Conservation (phyloP, 2,888 invertebrate species). For the Camptogramma bilineatum region DNA sequence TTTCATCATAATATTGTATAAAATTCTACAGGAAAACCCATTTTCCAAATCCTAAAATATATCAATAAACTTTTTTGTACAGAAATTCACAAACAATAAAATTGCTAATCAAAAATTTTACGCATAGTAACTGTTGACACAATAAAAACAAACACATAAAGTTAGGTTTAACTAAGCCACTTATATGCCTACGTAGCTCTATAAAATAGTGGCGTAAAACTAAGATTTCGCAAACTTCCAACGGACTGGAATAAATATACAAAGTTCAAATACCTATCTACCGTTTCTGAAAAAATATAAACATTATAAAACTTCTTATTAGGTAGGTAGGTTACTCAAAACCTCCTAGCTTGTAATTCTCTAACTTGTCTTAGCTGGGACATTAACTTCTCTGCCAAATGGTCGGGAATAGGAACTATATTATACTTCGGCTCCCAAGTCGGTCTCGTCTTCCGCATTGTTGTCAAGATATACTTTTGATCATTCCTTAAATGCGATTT, state of each 20-base stretch:
- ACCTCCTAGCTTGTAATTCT: constrained; percentile 40
- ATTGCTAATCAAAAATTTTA: neutral
- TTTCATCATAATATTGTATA: constrained; percentile 31
- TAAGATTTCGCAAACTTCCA: neutral
- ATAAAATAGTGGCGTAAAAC: neutral
- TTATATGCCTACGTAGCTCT: neutral
- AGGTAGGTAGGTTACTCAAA: constrained; percentile 9
- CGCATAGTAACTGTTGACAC: neutral
- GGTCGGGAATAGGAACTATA: constrained; percentile 68
- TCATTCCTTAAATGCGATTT: constrained; percentile 36
- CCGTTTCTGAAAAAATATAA: neutral
- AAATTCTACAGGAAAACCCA: neutral
- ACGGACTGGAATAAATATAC: too few species aligned
- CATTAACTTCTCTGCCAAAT: constrained; percentile 62
- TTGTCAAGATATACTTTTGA: constrained; percentile 54
- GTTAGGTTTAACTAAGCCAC: neutral
- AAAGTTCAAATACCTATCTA: neutral
- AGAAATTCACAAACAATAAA: neutral
- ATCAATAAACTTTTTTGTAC: neutral
- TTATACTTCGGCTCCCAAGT: constrained; percentile 65
- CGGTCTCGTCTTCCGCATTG: constrained; percentile 57
- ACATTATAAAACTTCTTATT: neutral
- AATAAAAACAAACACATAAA: neutral
- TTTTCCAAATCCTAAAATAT: neutral
- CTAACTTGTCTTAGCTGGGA: constrained; percentile 54